A percentile compares a stretch with the other conserved stretches of the same genome.
These are phyloP conservation scores for Chaetogeoica ovagalla DNA, from an alignment of 2,888 invertebrate genomes.

Conservation along the genomic window DNA sequence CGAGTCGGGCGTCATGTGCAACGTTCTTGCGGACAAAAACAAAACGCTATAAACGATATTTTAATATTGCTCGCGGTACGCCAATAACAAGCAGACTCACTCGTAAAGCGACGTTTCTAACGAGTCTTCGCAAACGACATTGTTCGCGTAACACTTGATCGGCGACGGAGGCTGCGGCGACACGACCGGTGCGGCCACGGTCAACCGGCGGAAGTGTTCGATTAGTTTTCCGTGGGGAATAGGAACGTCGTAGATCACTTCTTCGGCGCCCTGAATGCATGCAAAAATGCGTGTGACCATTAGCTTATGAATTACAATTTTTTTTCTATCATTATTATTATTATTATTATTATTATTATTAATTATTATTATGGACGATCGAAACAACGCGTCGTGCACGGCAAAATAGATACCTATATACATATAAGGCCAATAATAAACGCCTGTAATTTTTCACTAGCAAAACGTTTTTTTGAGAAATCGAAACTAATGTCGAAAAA, in stretches of 20 bases:
- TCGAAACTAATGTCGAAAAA: too few species aligned
- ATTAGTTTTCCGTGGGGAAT: slow-evolving; percentile 49
- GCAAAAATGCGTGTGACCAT: neutral
- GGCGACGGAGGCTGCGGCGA: neutral
- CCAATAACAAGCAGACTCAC: neutral
- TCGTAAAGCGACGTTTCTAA: slow-evolving; percentile 31
- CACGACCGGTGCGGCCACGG: neutral
- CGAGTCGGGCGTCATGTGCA: slow-evolving; percentile 41
- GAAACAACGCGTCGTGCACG: too few species aligned
- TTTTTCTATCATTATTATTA: too few species aligned
- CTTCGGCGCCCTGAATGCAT: slow-evolving; percentile 5
- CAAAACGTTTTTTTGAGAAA: too few species aligned
- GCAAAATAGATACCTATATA: too few species aligned
- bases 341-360: too few species aligned
- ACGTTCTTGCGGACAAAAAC: slow-evolving; percentile 7
- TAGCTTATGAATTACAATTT: too few species aligned
- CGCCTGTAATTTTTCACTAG: too few species aligned
- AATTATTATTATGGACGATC: too few species aligned
- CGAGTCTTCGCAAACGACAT: neutral
- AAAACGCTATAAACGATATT: neutral
- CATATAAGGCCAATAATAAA: too few species aligned
- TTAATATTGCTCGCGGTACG: neutral
- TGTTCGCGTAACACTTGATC: neutral
- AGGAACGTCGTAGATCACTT: slow-evolving; percentile 41
- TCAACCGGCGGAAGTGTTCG: slow-evolving; percentile 41